Conservation (phyloP, 2,888 invertebrate genomes). For the Melangyna quadrimaculata region DNA sequence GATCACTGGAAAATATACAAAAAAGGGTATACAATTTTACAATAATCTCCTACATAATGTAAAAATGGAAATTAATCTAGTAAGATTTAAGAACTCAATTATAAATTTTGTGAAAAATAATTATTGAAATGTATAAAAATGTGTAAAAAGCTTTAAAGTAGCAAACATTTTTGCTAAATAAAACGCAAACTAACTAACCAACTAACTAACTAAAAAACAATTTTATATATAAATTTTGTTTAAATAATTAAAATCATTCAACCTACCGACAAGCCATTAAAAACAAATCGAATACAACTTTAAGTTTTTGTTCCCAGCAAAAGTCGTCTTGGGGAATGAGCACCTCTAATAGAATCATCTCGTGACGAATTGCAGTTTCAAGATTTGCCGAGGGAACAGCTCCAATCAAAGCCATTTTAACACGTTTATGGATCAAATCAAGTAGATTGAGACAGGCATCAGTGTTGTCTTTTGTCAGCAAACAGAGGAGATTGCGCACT, state of each 20-base stretch:
- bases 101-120: no score
- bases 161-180: no score
- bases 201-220: no score
- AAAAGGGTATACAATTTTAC: no score
- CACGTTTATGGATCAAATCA: conserved; percentile 89
- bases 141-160: no score
- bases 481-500: conserved; percentile 92
- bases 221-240: not conserved
- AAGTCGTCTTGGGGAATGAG: conserved; percentile 95
- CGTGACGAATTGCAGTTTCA: conserved; percentile 90
- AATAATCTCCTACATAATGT: no score
- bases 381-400: conserved; percentile 89
- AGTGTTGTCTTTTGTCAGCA: conserved; percentile 93
- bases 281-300: conserved; percentile 94
- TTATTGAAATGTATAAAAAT: no score
- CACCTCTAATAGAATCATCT: conserved; percentile 93
- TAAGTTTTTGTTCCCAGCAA: conserved; percentile 96
- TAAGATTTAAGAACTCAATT: no score
- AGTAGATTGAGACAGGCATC: conserved; percentile 86
- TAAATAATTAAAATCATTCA: not conserved
- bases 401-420: conserved; percentile 90
- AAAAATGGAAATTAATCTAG: no score
- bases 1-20: conserved; percentile 80
- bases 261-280: conserved; percentile 86
- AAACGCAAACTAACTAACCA: no score